Conservation (phyloP, 30 jellyfish, hydroid and myxozoan genomes). For the Mastigias papua region DNA sequence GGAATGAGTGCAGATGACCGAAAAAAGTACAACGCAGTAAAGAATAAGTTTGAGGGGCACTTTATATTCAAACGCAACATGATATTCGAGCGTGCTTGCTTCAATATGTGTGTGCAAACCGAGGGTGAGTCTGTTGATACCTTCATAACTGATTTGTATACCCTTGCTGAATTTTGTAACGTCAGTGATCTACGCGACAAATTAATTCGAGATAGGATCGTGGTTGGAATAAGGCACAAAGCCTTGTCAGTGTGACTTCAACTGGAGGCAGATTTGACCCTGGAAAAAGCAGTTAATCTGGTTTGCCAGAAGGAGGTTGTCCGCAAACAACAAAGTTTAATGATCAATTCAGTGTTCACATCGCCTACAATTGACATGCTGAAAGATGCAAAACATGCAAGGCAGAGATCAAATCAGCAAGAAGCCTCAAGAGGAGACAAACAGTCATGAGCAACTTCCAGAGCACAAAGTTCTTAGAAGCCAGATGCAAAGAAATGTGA, state of each 20-base stretch:
- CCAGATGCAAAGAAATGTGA: background rate
- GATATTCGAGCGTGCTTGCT: constrained; percentile 22
- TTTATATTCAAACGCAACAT: constrained; percentile 8
- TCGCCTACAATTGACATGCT: background rate
- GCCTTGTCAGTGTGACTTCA: constrained; percentile 17
- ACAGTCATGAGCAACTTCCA: constrained; percentile 15
- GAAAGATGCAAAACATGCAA: background rate
- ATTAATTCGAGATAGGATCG: constrained; percentile 35
- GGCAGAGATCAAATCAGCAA: background rate
- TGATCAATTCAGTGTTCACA: constrained; percentile 1
- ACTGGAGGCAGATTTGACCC: constrained; percentile 42
- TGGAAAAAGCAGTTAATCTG: constrained; percentile 12
- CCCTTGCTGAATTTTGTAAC: constrained; percentile 41
- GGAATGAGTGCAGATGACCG: constrained; percentile 19
- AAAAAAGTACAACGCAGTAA: constrained; percentile 29
- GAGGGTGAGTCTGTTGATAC: constrained; percentile 21
- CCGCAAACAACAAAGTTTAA: constrained; percentile 33
- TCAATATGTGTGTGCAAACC: constrained; percentile 9
- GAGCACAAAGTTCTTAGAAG: constrained; percentile 13
- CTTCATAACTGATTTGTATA: constrained; percentile 18
- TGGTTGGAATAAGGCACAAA: constrained; percentile 41
- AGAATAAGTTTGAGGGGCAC: constrained; percentile 5
- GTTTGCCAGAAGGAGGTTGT: constrained; percentile 46
- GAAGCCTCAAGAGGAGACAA: too few species aligned
- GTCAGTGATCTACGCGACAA: constrained; percentile 20